Percentiles rank a stretch among this genome's conserved stretches.
Conservation (phyloP, 2,888 invertebrate genomes). For the Aplocera efformata region DNA sequence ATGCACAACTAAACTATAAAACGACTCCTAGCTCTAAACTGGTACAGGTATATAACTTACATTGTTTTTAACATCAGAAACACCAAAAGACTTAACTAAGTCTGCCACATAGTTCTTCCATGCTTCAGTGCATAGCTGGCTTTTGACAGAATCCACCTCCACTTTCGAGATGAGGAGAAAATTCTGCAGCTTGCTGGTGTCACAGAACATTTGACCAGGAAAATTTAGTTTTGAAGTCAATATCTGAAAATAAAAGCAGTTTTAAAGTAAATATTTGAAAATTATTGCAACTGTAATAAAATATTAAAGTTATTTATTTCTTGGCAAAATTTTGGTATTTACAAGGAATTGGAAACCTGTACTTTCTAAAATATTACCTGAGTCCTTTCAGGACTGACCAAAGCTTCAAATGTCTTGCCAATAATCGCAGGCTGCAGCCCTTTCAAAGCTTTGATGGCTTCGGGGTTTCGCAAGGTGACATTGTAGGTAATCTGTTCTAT, state of each 20-base stretch:
- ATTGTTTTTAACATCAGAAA: slow-evolving; percentile 60
- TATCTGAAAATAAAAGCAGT: slow-evolving; percentile 43
- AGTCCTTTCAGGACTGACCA: slow-evolving; percentile 65
- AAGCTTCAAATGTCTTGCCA: slow-evolving; percentile 60
- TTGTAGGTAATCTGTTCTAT: slow-evolving; percentile 66
- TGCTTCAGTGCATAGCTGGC: slow-evolving; percentile 53
- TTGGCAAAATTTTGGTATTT: too few relatives aligned
- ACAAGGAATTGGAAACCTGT: too few relatives aligned
- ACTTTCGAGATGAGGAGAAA: slow-evolving; percentile 53
- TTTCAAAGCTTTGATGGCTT: slow-evolving; percentile 51
- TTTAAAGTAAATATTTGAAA: not conserved
- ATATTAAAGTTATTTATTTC: too few relatives aligned
- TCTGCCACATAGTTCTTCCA: slow-evolving; percentile 66
- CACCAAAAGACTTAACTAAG: slow-evolving; percentile 59
- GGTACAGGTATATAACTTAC: slow-evolving; percentile 42
- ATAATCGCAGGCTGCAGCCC: slow-evolving; percentile 48
- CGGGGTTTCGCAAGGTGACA: slow-evolving; percentile 58
- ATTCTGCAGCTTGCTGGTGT: slow-evolving; percentile 47
- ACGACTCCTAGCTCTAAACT: not conserved
- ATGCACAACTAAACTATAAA: too few relatives aligned
- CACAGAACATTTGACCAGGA: slow-evolving; percentile 68
- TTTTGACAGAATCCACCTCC: slow-evolving; percentile 48
- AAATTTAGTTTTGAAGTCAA: slow-evolving; percentile 59
- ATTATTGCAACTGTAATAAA: not conserved
- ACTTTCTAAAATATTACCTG: slow-evolving; percentile 62